phyloP scores from a whole-genome alignment of 2,888 invertebrate genomes.

The Chalcis sispes region DNA sequence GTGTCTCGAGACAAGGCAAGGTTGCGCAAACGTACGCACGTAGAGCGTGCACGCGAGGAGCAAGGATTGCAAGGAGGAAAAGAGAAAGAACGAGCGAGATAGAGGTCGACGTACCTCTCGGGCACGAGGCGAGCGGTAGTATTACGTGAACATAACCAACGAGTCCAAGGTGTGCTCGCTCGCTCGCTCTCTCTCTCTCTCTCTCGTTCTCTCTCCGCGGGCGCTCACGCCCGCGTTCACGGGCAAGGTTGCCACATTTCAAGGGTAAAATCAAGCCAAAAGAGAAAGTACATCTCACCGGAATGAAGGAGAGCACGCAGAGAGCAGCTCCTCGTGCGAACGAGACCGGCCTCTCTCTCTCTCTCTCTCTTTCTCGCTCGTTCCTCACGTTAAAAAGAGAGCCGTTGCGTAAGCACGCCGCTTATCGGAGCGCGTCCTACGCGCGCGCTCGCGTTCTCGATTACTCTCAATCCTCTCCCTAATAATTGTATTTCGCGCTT shows the following conservation, averaged over 20 bases:
- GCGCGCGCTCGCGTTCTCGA: neutral
- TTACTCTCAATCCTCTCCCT: neutral
- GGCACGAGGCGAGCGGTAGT: neutral
- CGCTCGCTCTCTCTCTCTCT: too few species aligned
- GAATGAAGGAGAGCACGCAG: neutral
- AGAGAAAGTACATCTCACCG: conserved; percentile 44
- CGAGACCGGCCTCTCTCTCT: too few species aligned
- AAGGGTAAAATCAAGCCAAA: conserved; percentile 47
- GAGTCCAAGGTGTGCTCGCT: too few species aligned
- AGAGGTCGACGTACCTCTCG: conserved; percentile 32
- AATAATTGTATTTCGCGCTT: conserved; percentile 39
- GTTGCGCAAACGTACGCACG: conserved; percentile 4
- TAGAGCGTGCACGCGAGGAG: neutral
- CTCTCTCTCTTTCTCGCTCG: conserved; percentile 8
- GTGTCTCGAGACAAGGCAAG: neutral
- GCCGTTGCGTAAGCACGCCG: neutral
- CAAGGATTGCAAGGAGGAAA: too few species aligned
- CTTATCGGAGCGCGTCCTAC: conserved; percentile 27
- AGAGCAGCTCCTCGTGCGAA: conserved; percentile 12
- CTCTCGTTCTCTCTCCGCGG: too few species aligned
- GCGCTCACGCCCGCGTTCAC: conserved; percentile 18
- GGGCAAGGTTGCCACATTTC: conserved; percentile 52
- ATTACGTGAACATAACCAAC: conserved; percentile 48
- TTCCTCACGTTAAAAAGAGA: neutral
- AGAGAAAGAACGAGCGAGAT: conserved; percentile 1